Evolutionary conservation across 2,888 invertebrate species (phyloP).

Genomic region (Noctua fimbriata): DNA sequence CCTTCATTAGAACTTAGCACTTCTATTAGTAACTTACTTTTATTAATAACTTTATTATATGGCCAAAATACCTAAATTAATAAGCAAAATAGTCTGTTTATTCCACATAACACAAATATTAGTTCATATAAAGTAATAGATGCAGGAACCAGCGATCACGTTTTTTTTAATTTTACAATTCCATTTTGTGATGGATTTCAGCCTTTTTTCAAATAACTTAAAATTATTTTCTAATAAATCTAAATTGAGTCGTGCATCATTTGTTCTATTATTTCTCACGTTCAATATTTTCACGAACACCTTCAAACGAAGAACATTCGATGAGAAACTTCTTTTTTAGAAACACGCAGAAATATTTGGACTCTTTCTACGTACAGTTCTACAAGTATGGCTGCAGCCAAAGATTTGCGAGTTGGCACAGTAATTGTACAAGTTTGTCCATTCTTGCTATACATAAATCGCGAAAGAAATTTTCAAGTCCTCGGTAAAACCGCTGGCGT

Average conservation of each 20-base stretch:
- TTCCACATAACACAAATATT: too few species aligned
- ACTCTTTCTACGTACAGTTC: constrained; percentile 5
- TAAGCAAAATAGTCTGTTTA: neutral
- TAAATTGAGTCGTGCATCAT: neutral
- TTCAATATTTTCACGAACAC: neutral
- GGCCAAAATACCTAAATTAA: neutral
- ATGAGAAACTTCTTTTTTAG: constrained; percentile 19
- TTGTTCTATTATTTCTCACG: neutral
- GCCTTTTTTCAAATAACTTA: neutral
- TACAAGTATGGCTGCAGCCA: constrained; percentile 45
- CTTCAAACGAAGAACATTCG: neutral
- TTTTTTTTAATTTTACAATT: neutral
- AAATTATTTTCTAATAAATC: neutral
- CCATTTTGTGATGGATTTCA: too few species aligned
- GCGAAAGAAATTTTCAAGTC: constrained; percentile 78
- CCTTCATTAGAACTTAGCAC: neutral
- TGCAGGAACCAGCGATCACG: neutral
- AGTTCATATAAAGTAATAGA: neutral
- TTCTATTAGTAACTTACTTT: neutral
- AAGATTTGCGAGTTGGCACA: constrained; percentile 66
- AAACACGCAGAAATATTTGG: constrained; percentile 27
- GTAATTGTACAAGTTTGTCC: constrained; percentile 74
- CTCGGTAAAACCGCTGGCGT: constrained; percentile 71
- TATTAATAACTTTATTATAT: neutral
- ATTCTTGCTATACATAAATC: constrained; percentile 74